phyloP scores from a whole-genome alignment of 2,113 vertebrate species.

The Elgaria multicarinata region DNA sequence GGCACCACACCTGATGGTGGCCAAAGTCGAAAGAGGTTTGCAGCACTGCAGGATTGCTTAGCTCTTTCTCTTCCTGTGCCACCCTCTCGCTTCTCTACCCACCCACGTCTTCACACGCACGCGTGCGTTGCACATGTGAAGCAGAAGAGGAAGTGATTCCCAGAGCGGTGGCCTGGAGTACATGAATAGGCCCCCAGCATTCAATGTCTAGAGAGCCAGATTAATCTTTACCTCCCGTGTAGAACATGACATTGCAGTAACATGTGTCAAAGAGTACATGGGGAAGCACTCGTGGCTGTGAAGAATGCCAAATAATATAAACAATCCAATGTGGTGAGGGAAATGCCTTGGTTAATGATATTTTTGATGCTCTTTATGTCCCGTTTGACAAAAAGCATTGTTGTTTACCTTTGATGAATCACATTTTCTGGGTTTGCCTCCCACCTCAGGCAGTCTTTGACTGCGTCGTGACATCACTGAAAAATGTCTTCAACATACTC shows the following conservation, averaged over 20 bases:
- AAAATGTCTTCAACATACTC: constrained; percentile 99
- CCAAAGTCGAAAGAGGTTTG: background rate
- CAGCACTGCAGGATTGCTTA: background rate
- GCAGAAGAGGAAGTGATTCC: background rate
- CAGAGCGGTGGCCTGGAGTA: background rate
- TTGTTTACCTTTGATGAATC: background rate
- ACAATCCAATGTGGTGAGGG: background rate
- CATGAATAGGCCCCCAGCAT: background rate
- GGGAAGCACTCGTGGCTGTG: background rate
- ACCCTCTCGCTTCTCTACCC: background rate
- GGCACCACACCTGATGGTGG: background rate
- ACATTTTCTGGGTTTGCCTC: background rate
- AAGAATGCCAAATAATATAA: background rate
- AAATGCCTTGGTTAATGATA: background rate
- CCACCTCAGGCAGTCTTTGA: constrained; percentile 84
- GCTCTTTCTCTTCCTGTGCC: background rate
- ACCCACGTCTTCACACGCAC: no score
- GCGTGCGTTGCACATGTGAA: background rate
- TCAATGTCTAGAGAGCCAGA: background rate
- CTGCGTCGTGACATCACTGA: constrained; percentile 97
- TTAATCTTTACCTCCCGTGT: background rate
- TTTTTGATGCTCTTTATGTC: background rate
- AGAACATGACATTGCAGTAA: background rate
- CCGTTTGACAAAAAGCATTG: background rate
- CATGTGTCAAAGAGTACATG: background rate